Percentiles rank a stretch among this genome's conserved stretches.
These are phyloP conservation scores for Eupithecia abbreviata DNA, from an alignment of 2,888 invertebrate species.

Conservation along the genomic window DNA sequence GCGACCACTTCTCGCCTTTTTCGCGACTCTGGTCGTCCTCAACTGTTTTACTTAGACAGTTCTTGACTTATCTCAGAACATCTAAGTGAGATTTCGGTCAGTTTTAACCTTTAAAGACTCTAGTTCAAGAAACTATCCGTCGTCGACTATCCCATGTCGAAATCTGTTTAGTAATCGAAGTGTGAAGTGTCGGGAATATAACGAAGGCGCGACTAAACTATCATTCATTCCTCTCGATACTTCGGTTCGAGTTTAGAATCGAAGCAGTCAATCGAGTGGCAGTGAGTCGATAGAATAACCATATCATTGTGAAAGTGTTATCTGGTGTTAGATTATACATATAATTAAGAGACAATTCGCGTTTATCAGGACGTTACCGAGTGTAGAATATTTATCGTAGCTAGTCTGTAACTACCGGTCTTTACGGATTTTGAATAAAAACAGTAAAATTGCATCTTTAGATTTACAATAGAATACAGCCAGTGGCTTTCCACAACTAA, in stretches of 20 bases:
- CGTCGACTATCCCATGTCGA: constrained; percentile 8
- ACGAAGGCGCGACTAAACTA: constrained; percentile 12
- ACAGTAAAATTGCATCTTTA: constrained; percentile 9
- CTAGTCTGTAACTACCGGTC: constrained; percentile 61
- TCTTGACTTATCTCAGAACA: neutral
- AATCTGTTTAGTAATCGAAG: constrained; percentile 18
- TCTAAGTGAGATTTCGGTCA: constrained; percentile 44
- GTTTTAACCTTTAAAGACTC: constrained; percentile 5
- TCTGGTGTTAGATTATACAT: constrained; percentile 54
- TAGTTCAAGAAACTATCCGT: constrained; percentile 6
- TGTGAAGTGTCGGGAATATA: constrained; percentile 13
- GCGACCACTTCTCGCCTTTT: constrained; percentile 47
- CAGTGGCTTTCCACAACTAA: neutral
- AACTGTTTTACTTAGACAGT: constrained; percentile 56
- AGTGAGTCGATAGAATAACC: constrained; percentile 51
- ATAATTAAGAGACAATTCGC: constrained; percentile 56
- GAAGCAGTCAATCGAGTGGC: constrained; percentile 9
- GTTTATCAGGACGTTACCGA: constrained; percentile 33
- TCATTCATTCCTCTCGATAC: constrained; percentile 16
- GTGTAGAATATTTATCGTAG: constrained; percentile 46
- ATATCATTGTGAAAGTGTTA: constrained; percentile 60
- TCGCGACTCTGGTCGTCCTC: constrained; percentile 48
- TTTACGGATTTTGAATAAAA: constrained; percentile 49
- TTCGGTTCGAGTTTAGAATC: constrained; percentile 7
- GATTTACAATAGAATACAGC: constrained; percentile 6